Percentiles rank a stretch among this genome's conserved stretches.
Conservation (phyloP, 2,888 invertebrate genomes). For the Didymodactylos carnosus region DNA sequence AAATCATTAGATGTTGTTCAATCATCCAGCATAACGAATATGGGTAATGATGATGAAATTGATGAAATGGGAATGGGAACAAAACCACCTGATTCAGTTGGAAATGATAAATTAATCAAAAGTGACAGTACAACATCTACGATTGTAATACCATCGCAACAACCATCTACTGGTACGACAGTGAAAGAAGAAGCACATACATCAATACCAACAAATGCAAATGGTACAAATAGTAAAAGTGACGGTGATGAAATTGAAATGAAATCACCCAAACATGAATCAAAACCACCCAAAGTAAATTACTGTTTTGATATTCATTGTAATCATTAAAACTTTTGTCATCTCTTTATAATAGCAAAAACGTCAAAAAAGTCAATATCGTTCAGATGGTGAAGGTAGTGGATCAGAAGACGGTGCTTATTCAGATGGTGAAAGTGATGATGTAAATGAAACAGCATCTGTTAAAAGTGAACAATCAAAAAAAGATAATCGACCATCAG, state of each 20-base stretch:
- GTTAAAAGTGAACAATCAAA: neutral
- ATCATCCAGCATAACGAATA: constrained; percentile 23
- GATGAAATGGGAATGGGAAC: no score
- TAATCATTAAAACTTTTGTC: neutral
- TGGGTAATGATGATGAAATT: constrained; percentile 15
- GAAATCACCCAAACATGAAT: neutral
- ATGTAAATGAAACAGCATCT: constrained; percentile 15
- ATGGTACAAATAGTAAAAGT: neutral
- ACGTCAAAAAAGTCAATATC: no score
- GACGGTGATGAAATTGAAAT: no score
- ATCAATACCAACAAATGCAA: neutral
- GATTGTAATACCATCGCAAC: constrained; percentile 16
- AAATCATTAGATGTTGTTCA: constrained; percentile 49
- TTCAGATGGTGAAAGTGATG: constrained; percentile 6
- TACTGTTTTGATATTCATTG: no score
- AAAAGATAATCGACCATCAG: constrained; percentile 18
- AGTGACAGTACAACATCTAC: no score
- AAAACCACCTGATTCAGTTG: no score
- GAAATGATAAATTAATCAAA: no score
- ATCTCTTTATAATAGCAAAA: no score
- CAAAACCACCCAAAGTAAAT: no score
- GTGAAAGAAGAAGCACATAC: neutral
- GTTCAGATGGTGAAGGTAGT: constrained; percentile 1
- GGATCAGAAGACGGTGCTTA: constrained; percentile 1
- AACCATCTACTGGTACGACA: neutral